Evolutionary conservation across 1,140 invertebrate genomes (phyloP), one percentile per base, ranked within the genome.

Genomic region (Delia radicum): DNA sequence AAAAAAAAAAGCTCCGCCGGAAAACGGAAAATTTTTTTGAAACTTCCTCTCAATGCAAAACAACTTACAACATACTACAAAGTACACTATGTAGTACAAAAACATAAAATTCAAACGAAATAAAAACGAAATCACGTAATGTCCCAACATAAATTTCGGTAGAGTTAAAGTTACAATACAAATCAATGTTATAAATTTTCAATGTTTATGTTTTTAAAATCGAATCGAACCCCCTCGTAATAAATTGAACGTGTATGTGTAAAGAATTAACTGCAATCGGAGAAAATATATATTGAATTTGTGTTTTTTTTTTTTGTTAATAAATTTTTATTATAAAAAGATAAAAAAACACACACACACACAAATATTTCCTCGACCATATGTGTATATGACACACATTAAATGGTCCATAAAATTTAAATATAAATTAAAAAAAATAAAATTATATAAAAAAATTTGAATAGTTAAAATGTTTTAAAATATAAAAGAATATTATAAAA

Each of bases 111-210:
- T 18, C 48, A 18, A 55, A 55, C 48, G n/a, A 55, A 42, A 55
- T 55, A 21, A 55, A n/a, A 55, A 55, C 24, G 48, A 55, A 55
- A 55, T 55, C 48, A 55, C 48, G 48, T 55, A 55, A 55, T 55
- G 48, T 55, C 18, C 48, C 48, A 55, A 55, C 48, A 55, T 55
- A 55, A 55, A 55, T 55, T 55, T 3, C 18, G 18, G 10, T 21
- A 55, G n/a, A 55, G 8, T 3, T 21, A 55, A 21, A 55, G 7
- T 21, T 21, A 55, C n/a, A n/a, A 55, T 55, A 55, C 48, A 21
- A 18, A 55, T 55, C 48, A 55, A 55, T 55, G 48, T 55, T 55
- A 55, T 55, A 55, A 55, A 55, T 55, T 55, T 55, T n/a, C 48
- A 55, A 55, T 55, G 48, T 55, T 55, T 55, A 55, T 55, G 48